A percentile compares a stretch with the other conserved stretches of the same genome.
phyloP scores from a whole-genome alignment of 2,888 invertebrate genomes.

The Hipparchia sbordonii region DNA sequence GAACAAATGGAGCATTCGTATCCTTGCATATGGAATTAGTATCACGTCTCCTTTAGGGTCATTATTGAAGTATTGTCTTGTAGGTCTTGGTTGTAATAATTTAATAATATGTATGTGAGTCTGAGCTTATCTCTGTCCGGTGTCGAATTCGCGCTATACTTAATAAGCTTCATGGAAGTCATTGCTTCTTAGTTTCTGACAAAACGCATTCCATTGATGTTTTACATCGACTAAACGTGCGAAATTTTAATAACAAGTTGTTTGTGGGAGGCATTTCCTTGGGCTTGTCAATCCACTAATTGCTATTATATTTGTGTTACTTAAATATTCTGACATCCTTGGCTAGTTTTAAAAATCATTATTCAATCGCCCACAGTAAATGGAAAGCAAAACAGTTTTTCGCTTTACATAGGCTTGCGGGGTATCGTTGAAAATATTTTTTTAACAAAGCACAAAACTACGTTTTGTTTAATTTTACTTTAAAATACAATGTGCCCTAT shows the following conservation, averaged over 20 bases:
- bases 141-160: constrained; percentile 60
- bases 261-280: background rate
- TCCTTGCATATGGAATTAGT: constrained; percentile 43
- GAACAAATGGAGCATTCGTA: constrained; percentile 42
- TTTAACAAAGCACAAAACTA: no score
- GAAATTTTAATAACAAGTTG: constrained; percentile 7
- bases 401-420: no score
- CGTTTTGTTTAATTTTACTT: no score
- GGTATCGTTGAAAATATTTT: no score
- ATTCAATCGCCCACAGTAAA: no score
- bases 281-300: background rate
- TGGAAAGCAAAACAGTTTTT: no score
- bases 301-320: background rate
- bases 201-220: constrained; percentile 13
- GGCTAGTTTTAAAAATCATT: no score
- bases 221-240: constrained; percentile 1
- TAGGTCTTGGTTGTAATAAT: constrained; percentile 40
- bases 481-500: no score
- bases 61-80: constrained; percentile 63
- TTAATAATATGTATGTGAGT: constrained; percentile 42
- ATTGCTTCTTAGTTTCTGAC: constrained; percentile 44
- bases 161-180: constrained; percentile 54
- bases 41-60: constrained; percentile 38
- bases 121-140: constrained; percentile 58
- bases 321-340: no score